Base-by-base conservation (phyloP, 1,140 invertebrate genomes). In the Phortica variegata region DNA sequence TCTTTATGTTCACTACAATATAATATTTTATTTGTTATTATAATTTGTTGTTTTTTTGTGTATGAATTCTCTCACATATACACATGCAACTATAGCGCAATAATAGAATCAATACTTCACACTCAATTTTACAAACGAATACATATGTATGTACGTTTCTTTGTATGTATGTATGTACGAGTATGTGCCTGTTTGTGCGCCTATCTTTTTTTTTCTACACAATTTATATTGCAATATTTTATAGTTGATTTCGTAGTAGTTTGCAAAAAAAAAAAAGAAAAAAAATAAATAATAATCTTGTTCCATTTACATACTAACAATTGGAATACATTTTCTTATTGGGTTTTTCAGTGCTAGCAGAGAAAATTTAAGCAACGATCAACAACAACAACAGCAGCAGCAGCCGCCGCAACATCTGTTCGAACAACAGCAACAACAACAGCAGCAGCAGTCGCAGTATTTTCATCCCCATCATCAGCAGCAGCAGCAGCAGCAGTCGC, bases 351-450 rank as follows among this genome's bases (percentile, higher is more conserved):
- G 65, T 58, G 69, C 61, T 56, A 75, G 71, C 57, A 59, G 71
- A 58, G 71, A 74, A 68, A 74, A 74, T 61, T 72, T 71, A 61
- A 66, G 56, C 58, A 62, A 65, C 47, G 65, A 74, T 56, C 62
- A 69, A 50, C 62, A 61, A 50, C 59, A 68, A 44, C 58, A 62
- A 37, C 56, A 58, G 38, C 49, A 60, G n/a, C 54, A 55, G 17
- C 50, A 49, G 16, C 57, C 50, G 9, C 52, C 23, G 12, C 32
- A 21, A 21, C 20, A 46, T 18, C 47, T 39, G n/a, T 37, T 13
- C 13, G 17, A 17, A 6, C 37, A 52, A 8, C 43, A 34, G 32
- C 43, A 45, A 13, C 43, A 32, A 46, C n/a, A 42, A 19, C 39
- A 39, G 13, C 43, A 37, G 31, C 12, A 29, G 6, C 26, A 52